Percentiles rank a stretch among this genome's conserved stretches.
phyloP scores from a whole-genome alignment of 2,113 vertebrate genomes.

The Passer montanus region DNA sequence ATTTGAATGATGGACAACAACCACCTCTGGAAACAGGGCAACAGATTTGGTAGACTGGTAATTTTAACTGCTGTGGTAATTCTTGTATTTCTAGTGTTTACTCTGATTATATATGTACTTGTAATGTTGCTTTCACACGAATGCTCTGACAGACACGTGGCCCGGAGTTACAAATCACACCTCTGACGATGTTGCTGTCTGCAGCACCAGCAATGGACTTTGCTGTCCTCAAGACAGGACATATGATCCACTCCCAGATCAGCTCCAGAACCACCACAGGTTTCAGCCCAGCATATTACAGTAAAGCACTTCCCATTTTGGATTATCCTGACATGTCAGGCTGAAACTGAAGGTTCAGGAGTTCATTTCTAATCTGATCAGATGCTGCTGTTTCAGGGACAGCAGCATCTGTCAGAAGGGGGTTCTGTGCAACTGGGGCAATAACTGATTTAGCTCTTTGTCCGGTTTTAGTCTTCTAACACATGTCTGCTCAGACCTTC shows the following conservation, averaged over 20 bases:
- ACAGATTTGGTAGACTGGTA: not conserved
- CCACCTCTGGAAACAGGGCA: not conserved
- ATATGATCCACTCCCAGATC: not conserved
- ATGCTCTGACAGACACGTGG: not conserved
- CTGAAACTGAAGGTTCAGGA: conserved; percentile 18
- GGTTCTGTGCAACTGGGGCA: not conserved
- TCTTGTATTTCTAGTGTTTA: not conserved
- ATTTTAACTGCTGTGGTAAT: not conserved
- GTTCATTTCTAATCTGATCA: conserved; percentile 51
- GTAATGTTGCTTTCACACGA: not conserved
- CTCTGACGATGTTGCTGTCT: not conserved
- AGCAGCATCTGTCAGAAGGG: conserved; percentile 31
- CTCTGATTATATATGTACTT: not conserved
- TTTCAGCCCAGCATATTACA: not conserved
- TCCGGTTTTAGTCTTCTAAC: not conserved
- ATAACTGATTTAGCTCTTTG: conserved; percentile 13
- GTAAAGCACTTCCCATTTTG: not conserved
- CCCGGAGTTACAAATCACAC: not conserved
- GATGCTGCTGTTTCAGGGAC: not conserved
- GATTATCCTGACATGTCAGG: not conserved
- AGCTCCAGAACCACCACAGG: not conserved
- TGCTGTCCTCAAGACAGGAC: not conserved
- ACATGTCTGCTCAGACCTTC: not conserved
- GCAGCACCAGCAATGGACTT: not conserved
- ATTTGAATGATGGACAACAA: not conserved